Evolutionary conservation across 2,888 invertebrate genomes (phyloP), one percentile per base, ranked within the genome.

Genomic region (Caprella mutica): DNA sequence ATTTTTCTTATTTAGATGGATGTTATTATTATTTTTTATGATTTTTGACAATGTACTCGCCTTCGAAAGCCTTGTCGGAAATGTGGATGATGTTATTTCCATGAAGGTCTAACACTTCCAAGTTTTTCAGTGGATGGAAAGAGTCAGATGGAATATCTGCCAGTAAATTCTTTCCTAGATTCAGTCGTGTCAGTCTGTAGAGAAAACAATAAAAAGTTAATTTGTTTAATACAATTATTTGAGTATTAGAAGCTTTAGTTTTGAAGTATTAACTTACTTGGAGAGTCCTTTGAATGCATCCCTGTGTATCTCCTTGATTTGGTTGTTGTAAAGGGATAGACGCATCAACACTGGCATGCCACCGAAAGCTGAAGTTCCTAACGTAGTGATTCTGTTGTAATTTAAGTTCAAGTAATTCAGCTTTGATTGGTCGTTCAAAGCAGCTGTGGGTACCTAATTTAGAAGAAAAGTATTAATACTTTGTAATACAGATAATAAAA

Each of bases 91-190:
- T 75, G 72, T 87, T 86, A 75, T 91, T 91, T 71, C 90, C 90
- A 72, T 90, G 88, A 57, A 92, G 76, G 72, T 85, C 89, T 44
- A 92, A 73, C 2, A 85, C 86, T 76, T 91, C 89, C 74, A 92
- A 74, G 2, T 90, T 89, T 73, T 88, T 88, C 65, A 92, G 77
- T 71, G 87, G 87, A 70, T 89, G 88, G 70, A 92, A 89, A 43
- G 86, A 83, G 78, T 85, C 80, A 21, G 85, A 81, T 8, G 88
- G 89, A 66, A 92, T 73, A 52, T 80, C 78, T 72, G 85, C 85
- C 65, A 92, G 88, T 88, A 85, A 83, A 72, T 91, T 91, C 73
- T 90, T 90, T 70, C 91, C 89, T 66, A 92, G 75, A 72, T 90
- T 89, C 23, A 92, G 80, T 74, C 90, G 90, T 12, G 90, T 89